Percentiles rank a stretch among this genome's conserved stretches.
phyloP scores from a whole-genome alignment of 2,888 invertebrate genomes.

The Thelaira solivaga region DNA sequence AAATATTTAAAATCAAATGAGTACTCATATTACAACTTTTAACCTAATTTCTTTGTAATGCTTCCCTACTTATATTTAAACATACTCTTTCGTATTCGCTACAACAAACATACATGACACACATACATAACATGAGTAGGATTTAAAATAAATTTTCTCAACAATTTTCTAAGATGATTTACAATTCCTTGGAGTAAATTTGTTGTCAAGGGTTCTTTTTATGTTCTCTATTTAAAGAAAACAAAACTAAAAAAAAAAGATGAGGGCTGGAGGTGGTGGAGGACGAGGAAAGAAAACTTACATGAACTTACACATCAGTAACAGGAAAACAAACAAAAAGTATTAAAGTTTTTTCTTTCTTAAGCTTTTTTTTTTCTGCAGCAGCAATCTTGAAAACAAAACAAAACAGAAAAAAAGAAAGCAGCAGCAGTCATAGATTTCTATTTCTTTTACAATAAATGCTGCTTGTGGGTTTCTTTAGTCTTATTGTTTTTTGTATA shows the following conservation, averaged over 20 bases:
- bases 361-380: no score
- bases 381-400: neutral
- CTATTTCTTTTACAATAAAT: neutral
- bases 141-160: slow-evolving; percentile 3
- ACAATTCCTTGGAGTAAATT: neutral
- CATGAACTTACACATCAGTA: neutral
- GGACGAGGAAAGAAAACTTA: neutral
- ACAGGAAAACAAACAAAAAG: neutral
- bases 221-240: neutral
- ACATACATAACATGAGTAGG: neutral
- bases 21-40: neutral
- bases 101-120: no score
- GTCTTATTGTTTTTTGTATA: slow-evolving; percentile 12
- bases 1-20: no score
- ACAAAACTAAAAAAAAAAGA: no score
- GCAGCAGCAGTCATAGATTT: no score
- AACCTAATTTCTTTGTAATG: neutral
- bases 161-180: slow-evolving; percentile 8
- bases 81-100: no score
- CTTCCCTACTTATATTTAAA: neutral
- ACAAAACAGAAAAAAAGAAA: no score
- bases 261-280: no score
- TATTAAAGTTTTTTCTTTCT: neutral
- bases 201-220: neutral
- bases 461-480: neutral